A percentile compares a stretch with the other conserved stretches of the same genome.
These are phyloP conservation scores for Tetropium fuscum DNA, from an alignment of 2,888 invertebrate genomes.

Conservation along the genomic window DNA sequence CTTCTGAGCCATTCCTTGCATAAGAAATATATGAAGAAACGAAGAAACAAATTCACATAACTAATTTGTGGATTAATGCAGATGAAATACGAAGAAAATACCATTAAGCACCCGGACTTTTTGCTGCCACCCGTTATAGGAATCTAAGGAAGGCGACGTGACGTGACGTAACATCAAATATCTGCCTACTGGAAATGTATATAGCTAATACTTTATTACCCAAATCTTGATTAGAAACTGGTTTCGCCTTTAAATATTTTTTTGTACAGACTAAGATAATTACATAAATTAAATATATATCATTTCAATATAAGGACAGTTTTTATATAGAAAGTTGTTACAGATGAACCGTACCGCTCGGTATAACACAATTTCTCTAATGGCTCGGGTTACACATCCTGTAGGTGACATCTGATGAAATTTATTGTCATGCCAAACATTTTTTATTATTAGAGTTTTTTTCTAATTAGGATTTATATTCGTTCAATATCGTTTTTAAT, in stretches of 20 bases:
- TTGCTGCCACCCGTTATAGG: slow-evolving; percentile 15
- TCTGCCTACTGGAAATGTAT: slow-evolving; percentile 45
- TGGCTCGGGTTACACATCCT: slow-evolving; percentile 6
- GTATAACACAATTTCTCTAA: slow-evolving; percentile 19
- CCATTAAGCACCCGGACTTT: neutral
- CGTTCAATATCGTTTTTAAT: too few species aligned
- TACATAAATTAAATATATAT: slow-evolving; percentile 29
- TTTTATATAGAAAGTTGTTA: slow-evolving; percentile 23
- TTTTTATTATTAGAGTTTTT: neutral
- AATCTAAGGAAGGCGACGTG: slow-evolving; percentile 28
- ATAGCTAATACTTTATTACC: slow-evolving; percentile 51
- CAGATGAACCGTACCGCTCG: slow-evolving; percentile 15
- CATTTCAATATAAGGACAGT: slow-evolving; percentile 20
- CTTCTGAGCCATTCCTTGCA: too few species aligned
- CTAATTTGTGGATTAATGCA: too few species aligned
- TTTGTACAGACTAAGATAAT: slow-evolving; percentile 21
- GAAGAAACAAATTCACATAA: too few species aligned
- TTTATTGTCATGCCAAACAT: slow-evolving; percentile 10
- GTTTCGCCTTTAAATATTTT: slow-evolving; percentile 39
- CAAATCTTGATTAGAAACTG: slow-evolving; percentile 57
- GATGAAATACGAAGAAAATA: too few species aligned
- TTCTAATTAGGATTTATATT: slow-evolving; percentile 5
- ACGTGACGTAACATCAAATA: slow-evolving; percentile 36
- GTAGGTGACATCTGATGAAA: slow-evolving; percentile 16
- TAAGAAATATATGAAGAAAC: too few species aligned